Percentiles rank a stretch among this genome's conserved stretches.
Evolutionary conservation across 2,888 invertebrate species (phyloP).

Genomic region (Nephrotoma flavescens): DNA sequence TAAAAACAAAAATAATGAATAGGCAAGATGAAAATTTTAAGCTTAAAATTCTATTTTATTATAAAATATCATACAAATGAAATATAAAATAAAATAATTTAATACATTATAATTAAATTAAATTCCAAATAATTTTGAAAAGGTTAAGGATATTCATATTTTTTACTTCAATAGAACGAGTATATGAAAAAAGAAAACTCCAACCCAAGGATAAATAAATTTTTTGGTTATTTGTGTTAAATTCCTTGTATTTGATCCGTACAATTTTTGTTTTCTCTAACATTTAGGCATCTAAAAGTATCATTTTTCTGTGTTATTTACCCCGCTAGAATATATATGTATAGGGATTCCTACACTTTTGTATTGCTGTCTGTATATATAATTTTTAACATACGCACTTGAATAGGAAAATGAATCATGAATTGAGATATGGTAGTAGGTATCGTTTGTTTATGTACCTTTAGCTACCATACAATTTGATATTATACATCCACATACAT

Average conservation of each 20-base stretch:
- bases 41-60: not conserved
- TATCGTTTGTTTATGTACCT: not conserved
- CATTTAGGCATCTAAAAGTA: not conserved
- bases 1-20: not conserved
- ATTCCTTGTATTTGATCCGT: not conserved
- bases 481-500: not conserved
- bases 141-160: not conserved
- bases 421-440: not conserved
- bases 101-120: not conserved
- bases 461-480: not conserved
- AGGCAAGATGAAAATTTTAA: not conserved
- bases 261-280: not conserved
- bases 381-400: not conserved
- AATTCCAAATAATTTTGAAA: not conserved
- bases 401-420: not conserved
- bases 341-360: not conserved
- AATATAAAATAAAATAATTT: not conserved
- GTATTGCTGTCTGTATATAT: not conserved
- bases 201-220: not conserved
- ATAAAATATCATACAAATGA: not conserved
- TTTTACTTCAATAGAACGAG: not conserved
- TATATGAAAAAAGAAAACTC: not conserved
- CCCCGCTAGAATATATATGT: not conserved
- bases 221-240: not conserved
- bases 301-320: not conserved